A percentile compares a stretch with the other conserved stretches of the same genome.
phyloP scores from a whole-genome alignment of 2,113 vertebrate genomes.

The Nyctereutes procyonoides region DNA sequence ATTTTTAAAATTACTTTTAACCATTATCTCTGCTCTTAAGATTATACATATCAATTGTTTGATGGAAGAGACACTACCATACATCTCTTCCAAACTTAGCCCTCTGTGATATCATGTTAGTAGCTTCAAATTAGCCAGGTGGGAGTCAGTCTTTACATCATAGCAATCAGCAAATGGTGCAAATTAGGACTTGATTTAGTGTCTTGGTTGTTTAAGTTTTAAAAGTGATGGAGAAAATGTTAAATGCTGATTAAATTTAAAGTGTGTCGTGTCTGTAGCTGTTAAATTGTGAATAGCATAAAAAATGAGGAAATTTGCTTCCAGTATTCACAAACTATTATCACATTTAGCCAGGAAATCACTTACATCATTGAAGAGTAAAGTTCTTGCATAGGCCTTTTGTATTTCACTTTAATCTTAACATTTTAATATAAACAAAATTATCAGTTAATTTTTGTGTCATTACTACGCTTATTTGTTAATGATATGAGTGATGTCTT shows the following conservation, averaged over 20 bases:
- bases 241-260: constrained; percentile 46
- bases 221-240: constrained; percentile 50
- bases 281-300: constrained; percentile 34
- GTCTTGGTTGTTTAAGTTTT: constrained; percentile 45
- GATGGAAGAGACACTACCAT: not conserved
- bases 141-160: not conserved
- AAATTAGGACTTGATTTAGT: constrained; percentile 34
- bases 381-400: not conserved
- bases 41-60: not conserved
- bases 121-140: constrained; percentile 29
- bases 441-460: not conserved
- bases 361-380: not conserved
- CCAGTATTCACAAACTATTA: not conserved
- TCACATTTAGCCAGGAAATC: not conserved
- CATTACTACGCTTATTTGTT: not conserved
- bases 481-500: not conserved
- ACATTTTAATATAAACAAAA: not conserved
- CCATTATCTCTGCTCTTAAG: not conserved
- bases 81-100: not conserved
- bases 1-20: constrained; percentile 36
- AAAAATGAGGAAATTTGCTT: not conserved
- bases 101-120: not conserved
- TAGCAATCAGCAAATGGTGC: constrained; percentile 28
- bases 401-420: constrained; percentile 22
- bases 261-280: not conserved